Evolutionary conservation across 2,113 vertebrate genomes (phyloP).

Genomic region (Lethenteron reissneri): DNA sequence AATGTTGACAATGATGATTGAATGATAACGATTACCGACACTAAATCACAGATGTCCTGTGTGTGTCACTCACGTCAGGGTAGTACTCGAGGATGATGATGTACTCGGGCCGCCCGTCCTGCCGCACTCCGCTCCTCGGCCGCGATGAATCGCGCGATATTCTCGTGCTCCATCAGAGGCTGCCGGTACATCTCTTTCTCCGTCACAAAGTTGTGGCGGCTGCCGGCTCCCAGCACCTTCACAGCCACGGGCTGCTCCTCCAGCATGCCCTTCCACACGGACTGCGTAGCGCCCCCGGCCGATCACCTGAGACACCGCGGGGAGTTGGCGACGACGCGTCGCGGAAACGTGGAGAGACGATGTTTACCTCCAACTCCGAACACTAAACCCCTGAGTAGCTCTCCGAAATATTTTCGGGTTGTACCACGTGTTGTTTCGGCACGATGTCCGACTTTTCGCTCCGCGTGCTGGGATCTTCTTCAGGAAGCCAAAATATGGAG

Average conservation of each 20-base stretch:
- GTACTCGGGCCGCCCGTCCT: slow-evolving; percentile 84
- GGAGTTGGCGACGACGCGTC: no score
- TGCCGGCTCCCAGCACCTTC: slow-evolving; percentile 78
- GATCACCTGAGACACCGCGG: slow-evolving; percentile 37
- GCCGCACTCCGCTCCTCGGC: slow-evolving; percentile 66
- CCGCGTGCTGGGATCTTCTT: no score
- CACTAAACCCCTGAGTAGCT: no score
- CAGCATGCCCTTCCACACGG: slow-evolving; percentile 82
- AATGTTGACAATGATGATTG: no score
- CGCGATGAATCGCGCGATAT: slow-evolving; percentile 71
- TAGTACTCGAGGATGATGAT: slow-evolving; percentile 96
- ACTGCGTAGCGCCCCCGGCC: slow-evolving; percentile 75
- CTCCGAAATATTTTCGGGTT: no score
- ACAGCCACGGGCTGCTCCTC: slow-evolving; percentile 84
- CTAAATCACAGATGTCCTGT: no score
- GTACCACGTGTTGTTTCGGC: no score
- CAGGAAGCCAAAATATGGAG: no score
- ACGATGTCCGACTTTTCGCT: no score
- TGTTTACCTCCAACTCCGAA: no score
- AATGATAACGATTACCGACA: no score
- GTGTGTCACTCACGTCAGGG: slow-evolving; percentile 52
- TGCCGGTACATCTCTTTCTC: slow-evolving; percentile 89
- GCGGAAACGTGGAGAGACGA: no score
- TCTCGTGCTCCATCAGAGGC: slow-evolving; percentile 85
- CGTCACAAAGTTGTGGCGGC: slow-evolving; percentile 86